Base-by-base conservation (phyloP, 1,140 invertebrate species). In the Aphis craccivora region DNA sequence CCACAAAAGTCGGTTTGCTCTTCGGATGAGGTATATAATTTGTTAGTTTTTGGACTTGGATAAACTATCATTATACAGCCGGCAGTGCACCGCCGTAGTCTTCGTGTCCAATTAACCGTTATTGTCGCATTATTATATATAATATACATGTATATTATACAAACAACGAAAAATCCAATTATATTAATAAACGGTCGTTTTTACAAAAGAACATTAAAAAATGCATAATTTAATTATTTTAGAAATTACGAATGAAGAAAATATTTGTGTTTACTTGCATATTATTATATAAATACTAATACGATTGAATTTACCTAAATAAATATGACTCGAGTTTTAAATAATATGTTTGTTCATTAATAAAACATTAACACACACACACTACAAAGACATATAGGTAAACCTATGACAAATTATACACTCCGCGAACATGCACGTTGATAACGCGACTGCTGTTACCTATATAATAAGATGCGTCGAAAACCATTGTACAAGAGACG, bases 321-420 rank as follows among this genome's bases (percentile, higher is more conserved):
- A 76, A 76, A 76, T n/a, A n/a, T 14, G 5, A 76, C n/a, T 76
- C 7, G 2, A 67, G n/a, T n/a, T 76, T n/a, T 14, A 14, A n/a
- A n/a, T n/a, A 76, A 60, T 76, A n/a, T 76, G n/a, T 76, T 76
- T 76, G n/a, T 76, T 76, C 60, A 76, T 76, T 14, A 76, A 67
- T 67, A 67, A 67, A 67, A 67, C 30, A 67, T 67, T 67, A 67
- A 76, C n/a, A 76, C 1, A 76, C n/a, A 67, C 18, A 20, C 9
- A 14, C 14, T 40, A 40, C 37, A 40, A 40, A 40, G 37, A 40
- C 23, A 76, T 60, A 60, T 5, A n/a, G 60, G 14, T n/a, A n/a
- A n/a, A n/a, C 25, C 5, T 76, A 76, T 76, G n/a, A 76, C n/a
- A 76, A n/a, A n/a, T 76, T 76, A 18, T 11, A 76, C 11, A 76